Conservation (phyloP, 2,888 invertebrate genomes). For the Parasteatoda lunata region DNA sequence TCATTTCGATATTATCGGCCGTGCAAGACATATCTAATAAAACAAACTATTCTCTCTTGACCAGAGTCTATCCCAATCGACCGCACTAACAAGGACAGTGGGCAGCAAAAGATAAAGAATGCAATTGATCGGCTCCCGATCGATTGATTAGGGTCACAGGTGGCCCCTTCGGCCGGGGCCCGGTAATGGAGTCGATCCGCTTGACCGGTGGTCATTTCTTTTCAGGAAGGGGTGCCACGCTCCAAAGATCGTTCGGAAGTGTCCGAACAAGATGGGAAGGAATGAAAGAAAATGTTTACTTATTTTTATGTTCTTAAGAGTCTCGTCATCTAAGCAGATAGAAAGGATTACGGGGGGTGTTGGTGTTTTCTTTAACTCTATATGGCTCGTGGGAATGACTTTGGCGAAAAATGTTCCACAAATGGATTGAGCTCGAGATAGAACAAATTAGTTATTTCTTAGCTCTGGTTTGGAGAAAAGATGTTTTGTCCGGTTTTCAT, state of each 20-base stretch:
- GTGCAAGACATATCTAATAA: neutral
- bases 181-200: constrained; percentile 58
- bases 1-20: too few species aligned
- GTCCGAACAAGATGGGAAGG: constrained; percentile 18
- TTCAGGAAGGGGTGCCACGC: constrained; percentile 12
- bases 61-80: constrained; percentile 10
- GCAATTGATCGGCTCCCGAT: constrained; percentile 39
- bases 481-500: too few species aligned
- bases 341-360: neutral
- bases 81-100: constrained; percentile 40
- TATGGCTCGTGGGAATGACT: too few species aligned
- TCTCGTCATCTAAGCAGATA: neutral
- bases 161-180: constrained; percentile 35
- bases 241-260: constrained; percentile 43
- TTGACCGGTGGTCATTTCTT: constrained; percentile 57
- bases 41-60: neutral
- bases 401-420: too few species aligned
- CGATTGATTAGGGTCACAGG: constrained; percentile 60
- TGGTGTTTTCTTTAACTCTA: too few species aligned
- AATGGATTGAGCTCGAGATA: too few species aligned
- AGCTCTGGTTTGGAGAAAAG: too few species aligned
- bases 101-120: constrained; percentile 28
- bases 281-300: constrained; percentile 12
- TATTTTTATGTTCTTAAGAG: neutral
- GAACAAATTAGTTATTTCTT: too few species aligned